phyloP scores from a whole-genome alignment of 2,888 invertebrate species.

The Drosophila algonquin region DNA sequence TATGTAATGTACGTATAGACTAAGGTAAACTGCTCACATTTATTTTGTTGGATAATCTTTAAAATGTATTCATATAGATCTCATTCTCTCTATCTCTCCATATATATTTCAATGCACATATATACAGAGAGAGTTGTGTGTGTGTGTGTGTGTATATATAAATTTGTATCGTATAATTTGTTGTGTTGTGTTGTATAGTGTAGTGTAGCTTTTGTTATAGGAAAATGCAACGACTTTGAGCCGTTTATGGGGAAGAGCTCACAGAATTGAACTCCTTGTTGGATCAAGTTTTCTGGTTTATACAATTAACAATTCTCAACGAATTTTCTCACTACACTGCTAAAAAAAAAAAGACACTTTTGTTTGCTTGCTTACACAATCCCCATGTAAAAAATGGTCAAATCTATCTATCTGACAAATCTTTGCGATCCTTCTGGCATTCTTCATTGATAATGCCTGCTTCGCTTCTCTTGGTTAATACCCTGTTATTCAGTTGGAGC shows the following conservation, averaged over 20 bases:
- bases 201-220: constrained; percentile 48
- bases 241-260: constrained; percentile 53
- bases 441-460: background rate
- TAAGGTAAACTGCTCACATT: constrained; percentile 72
- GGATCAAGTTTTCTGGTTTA: constrained; percentile 26
- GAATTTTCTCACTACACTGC: constrained; percentile 55
- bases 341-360: constrained; percentile 72
- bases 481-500: constrained; percentile 32
- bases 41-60: constrained; percentile 38
- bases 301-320: constrained; percentile 43
- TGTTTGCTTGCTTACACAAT: constrained; percentile 40
- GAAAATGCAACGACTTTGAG: constrained; percentile 77
- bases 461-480: constrained; percentile 14
- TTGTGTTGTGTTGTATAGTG: constrained; percentile 39
- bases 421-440: background rate
- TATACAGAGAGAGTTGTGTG: no score
- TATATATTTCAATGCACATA: no score
- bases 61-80: background rate
- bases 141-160: constrained; percentile 42
- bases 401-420: constrained; percentile 24
- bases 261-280: constrained; percentile 62
- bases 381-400: constrained; percentile 22
- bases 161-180: constrained; percentile 43
- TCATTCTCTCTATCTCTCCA: no score
- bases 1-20: constrained; percentile 26